These are phyloP conservation scores for Hemichromis elongatus DNA, from an alignment of 2,113 vertebrate species.

Conservation along the genomic window DNA sequence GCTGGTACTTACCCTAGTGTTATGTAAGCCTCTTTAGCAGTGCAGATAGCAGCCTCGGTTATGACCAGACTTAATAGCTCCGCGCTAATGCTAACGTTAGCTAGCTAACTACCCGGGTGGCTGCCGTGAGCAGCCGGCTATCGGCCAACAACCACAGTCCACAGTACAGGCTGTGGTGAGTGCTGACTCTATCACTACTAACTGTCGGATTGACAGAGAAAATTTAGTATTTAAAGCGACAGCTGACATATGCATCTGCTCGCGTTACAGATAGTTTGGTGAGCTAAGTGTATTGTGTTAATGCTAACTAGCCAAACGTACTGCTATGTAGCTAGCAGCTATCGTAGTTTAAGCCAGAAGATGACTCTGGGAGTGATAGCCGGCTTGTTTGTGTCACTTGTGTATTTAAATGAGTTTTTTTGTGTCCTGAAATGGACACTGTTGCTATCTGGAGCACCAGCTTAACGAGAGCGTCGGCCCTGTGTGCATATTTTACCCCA, in stretches of 20 bases:
- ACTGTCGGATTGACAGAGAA: background rate
- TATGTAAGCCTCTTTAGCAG: constrained; percentile 57
- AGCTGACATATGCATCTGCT: background rate
- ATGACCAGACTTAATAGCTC: constrained; percentile 4
- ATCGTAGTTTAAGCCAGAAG: background rate
- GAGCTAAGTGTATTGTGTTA: background rate
- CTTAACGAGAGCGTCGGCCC: background rate
- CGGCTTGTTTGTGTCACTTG: background rate
- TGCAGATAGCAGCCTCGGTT: background rate
- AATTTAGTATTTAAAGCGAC: background rate
- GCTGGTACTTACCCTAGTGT: background rate
- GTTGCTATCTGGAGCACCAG: background rate
- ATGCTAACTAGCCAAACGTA: constrained; percentile 11
- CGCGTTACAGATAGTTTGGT: background rate
- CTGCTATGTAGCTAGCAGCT: background rate
- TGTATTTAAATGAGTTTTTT: background rate
- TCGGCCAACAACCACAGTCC: constrained; percentile 32
- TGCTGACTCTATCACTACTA: background rate
- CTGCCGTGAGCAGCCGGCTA: constrained; percentile 35
- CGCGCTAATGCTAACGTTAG: constrained; percentile 35
- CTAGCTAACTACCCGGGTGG: constrained; percentile 34
- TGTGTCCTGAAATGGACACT: background rate
- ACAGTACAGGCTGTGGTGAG: background rate
- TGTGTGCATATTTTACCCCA: background rate
- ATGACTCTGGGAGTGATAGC: background rate